phyloP scores from a whole-genome alignment of 1,140 invertebrate species.

The Telenomus remus region DNA sequence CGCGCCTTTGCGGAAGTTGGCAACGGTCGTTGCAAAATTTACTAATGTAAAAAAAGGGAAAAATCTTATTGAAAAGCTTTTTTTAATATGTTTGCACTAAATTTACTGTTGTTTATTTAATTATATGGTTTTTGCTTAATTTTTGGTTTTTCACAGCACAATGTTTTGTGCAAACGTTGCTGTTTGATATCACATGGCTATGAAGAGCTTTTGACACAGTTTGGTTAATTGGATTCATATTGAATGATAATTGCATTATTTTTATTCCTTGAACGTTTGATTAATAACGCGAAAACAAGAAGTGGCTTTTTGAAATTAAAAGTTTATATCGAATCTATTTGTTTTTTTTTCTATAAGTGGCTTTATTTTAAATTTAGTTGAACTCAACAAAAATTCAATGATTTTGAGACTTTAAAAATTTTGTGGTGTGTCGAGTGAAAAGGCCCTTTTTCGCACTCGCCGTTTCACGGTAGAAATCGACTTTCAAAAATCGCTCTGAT shows the following conservation, averaged over 20 bases:
- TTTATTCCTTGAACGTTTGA: constrained; percentile 21
- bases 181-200: constrained; percentile 5
- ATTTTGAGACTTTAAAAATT: too few relatives aligned
- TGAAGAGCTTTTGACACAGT: constrained; percentile 27
- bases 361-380: too few relatives aligned
- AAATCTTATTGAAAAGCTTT: too few relatives aligned
- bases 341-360: too few relatives aligned
- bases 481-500: constrained; percentile 32
- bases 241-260: constrained; percentile 7
- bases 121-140: background rate
- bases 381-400: too few relatives aligned
- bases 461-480: constrained; percentile 26
- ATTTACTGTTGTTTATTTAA: too few relatives aligned
- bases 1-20: constrained; percentile 3
- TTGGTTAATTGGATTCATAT: constrained; percentile 36
- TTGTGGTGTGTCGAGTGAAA: too few relatives aligned
- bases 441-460: constrained; percentile 21
- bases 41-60: background rate
- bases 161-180: background rate
- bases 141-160: background rate
- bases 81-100: too few relatives aligned
- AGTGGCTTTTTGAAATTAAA: too few relatives aligned
- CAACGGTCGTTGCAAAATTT: background rate
- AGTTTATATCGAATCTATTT: too few relatives aligned
- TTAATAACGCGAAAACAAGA: constrained; percentile 3